These are phyloP conservation scores for Diarsia dahlii DNA, from an alignment of 2,888 invertebrate genomes.

Conservation along the genomic window DNA sequence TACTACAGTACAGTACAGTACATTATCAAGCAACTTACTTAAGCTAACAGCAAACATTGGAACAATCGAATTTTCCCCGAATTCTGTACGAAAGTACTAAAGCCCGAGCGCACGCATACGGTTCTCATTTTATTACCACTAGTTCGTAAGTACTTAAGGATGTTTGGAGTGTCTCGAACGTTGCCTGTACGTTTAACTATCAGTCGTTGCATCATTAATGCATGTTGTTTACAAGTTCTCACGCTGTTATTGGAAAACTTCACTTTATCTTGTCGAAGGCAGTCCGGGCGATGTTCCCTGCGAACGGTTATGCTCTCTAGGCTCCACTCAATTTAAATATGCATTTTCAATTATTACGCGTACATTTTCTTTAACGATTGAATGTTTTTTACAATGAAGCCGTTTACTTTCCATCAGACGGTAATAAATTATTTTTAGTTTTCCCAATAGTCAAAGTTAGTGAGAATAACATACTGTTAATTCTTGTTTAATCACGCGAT, in stretches of 20 bases:
- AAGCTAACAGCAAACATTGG: slow-evolving; percentile 32
- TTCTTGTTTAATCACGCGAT: slow-evolving; percentile 32
- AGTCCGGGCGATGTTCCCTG: slow-evolving; percentile 13
- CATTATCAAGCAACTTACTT: slow-evolving; percentile 39
- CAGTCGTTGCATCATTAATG: slow-evolving; percentile 65
- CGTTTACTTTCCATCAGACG: not conserved
- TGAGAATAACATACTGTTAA: slow-evolving; percentile 29
- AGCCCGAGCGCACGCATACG: slow-evolving; percentile 36
- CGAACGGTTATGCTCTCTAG: slow-evolving; percentile 16
- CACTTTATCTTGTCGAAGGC: slow-evolving; percentile 46
- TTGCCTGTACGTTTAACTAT: slow-evolving; percentile 56
- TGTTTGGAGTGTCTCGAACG: slow-evolving; percentile 60
- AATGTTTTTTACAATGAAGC: not conserved
- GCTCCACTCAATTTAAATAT: slow-evolving; percentile 25
- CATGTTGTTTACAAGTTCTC: slow-evolving; percentile 65
- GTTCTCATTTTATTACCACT: slow-evolving; percentile 59
- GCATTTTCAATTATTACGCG: slow-evolving; percentile 32
- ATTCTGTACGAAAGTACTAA: slow-evolving; percentile 42
- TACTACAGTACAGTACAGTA: slow-evolving; percentile 32
- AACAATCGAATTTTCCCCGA: slow-evolving; percentile 42
- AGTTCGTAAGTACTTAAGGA: slow-evolving; percentile 61
- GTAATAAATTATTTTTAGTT: slow-evolving; percentile 11
- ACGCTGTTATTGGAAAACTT: slow-evolving; percentile 63
- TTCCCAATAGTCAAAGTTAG: slow-evolving; percentile 6
- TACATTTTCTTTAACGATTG: not conserved